Evolutionary conservation across 92 coral and sea anemone species (phyloP).

Genomic region (Parazoanthus darwini): DNA sequence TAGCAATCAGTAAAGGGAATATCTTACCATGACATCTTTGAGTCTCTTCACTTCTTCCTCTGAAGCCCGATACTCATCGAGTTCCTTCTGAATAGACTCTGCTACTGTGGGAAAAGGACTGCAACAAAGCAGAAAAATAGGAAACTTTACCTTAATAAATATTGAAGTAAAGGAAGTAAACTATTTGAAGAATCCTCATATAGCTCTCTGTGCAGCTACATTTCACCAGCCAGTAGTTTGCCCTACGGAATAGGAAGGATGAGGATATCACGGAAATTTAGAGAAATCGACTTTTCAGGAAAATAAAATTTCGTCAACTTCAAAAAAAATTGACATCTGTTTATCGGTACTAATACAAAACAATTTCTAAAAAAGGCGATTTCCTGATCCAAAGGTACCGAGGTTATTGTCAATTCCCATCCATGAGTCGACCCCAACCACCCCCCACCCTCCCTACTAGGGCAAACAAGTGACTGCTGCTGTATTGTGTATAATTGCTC

Average conservation of each 20-base stretch:
- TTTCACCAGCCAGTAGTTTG: too few relatives aligned
- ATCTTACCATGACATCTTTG: constrained; percentile 85
- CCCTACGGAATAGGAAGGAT: too few relatives aligned
- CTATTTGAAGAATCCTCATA: too few relatives aligned
- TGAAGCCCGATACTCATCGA: constrained; percentile 92
- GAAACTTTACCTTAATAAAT: background rate
- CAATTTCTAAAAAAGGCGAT: too few relatives aligned
- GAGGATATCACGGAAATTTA: too few relatives aligned
- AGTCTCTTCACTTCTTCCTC: constrained; percentile 98
- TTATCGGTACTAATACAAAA: too few relatives aligned
- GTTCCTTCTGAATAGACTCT: constrained; percentile 97
- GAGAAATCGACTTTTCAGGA: too few relatives aligned
- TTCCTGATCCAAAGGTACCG: too few relatives aligned
- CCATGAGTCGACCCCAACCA: background rate
- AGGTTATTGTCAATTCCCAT: background rate
- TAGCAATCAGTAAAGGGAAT: background rate
- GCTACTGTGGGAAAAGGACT: constrained; percentile 99
- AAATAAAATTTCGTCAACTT: too few relatives aligned
- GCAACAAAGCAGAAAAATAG: background rate
- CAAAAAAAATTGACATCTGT: too few relatives aligned
- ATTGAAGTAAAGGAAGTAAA: too few relatives aligned
- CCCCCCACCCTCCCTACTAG: background rate
- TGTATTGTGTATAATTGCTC: background rate
- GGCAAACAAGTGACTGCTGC: background rate
- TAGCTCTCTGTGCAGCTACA: too few relatives aligned